Conservation (phyloP, 92 coral and sea anemone species). For the Porites lobata region DNA sequence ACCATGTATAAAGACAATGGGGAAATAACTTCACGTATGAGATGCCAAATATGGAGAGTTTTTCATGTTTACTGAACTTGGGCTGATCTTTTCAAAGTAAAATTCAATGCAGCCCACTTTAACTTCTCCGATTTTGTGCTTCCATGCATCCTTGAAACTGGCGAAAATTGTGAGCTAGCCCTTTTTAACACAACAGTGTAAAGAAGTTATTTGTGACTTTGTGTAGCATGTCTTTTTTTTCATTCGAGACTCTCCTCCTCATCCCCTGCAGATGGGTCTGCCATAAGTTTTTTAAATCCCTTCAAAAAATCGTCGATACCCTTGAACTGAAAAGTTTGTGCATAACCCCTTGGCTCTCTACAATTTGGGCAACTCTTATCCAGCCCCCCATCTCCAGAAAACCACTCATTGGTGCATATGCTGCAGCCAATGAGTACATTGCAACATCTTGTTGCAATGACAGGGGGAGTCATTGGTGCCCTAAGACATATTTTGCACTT, state of each 20-base stretch:
- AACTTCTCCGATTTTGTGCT: too few species aligned
- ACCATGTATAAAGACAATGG: too few species aligned
- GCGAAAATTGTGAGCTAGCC: too few species aligned
- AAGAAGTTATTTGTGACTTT: too few species aligned
- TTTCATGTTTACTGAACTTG: too few species aligned
- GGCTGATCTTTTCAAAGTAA: too few species aligned
- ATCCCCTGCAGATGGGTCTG: constrained; percentile 19
- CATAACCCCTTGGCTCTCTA: too few species aligned
- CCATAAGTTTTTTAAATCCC: constrained; percentile 40
- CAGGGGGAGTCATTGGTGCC: constrained; percentile 38
- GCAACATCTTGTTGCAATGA: constrained; percentile 56
- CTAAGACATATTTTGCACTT: constrained; percentile 54
- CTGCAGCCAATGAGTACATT: constrained; percentile 48
- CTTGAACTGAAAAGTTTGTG: constrained; percentile 26
- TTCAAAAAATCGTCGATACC: constrained; percentile 53
- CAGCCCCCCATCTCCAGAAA: constrained; percentile 43
- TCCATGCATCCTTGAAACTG: too few species aligned
- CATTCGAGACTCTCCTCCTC: not conserved
- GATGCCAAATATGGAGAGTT: too few species aligned
- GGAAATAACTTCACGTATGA: too few species aligned
- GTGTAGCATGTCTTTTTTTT: not conserved
- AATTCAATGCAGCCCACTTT: too few species aligned
- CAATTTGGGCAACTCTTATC: constrained; percentile 35
- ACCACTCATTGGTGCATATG: constrained; percentile 46
- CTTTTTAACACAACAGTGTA: too few species aligned